Conservation (phyloP, 1,140 invertebrate species). For the Euura saliciscinereae region DNA sequence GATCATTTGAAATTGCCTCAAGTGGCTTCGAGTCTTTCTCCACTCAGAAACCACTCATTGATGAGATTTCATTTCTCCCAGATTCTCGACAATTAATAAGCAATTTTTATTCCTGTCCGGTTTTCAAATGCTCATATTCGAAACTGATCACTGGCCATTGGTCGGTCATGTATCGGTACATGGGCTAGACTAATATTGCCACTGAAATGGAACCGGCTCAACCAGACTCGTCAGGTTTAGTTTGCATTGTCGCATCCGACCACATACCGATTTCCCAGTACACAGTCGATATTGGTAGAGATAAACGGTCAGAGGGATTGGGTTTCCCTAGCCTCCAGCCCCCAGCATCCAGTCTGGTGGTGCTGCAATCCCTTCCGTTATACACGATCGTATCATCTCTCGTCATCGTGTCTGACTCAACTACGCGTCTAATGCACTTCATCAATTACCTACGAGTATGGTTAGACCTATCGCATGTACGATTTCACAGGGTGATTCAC, state of each 20-base stretch:
- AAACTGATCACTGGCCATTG: too few relatives aligned
- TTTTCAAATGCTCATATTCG: too few relatives aligned
- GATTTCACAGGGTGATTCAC: background rate
- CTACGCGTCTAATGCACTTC: background rate
- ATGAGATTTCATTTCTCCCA: too few relatives aligned
- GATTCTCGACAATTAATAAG: too few relatives aligned
- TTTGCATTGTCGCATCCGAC: constrained; percentile 3
- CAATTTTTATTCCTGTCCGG: too few relatives aligned
- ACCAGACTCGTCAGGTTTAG: background rate
- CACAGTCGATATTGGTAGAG: background rate
- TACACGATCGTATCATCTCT: constrained; percentile 1
- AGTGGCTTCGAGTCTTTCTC: too few relatives aligned
- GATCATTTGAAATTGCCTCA: too few relatives aligned
- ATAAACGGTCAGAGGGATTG: background rate
- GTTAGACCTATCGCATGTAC: background rate
- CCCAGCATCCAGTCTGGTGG: background rate
- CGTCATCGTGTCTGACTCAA: constrained; percentile 6
- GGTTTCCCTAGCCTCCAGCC: background rate
- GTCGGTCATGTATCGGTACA: too few relatives aligned
- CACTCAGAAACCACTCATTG: too few relatives aligned
- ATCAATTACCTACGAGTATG: background rate
- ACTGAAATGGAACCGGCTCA: background rate
- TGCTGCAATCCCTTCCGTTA: background rate
- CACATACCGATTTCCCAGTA: background rate
- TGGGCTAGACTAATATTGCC: background rate